phyloP scores from a whole-genome alignment of 2,113 vertebrate genomes.

The Urocolius indicus region DNA sequence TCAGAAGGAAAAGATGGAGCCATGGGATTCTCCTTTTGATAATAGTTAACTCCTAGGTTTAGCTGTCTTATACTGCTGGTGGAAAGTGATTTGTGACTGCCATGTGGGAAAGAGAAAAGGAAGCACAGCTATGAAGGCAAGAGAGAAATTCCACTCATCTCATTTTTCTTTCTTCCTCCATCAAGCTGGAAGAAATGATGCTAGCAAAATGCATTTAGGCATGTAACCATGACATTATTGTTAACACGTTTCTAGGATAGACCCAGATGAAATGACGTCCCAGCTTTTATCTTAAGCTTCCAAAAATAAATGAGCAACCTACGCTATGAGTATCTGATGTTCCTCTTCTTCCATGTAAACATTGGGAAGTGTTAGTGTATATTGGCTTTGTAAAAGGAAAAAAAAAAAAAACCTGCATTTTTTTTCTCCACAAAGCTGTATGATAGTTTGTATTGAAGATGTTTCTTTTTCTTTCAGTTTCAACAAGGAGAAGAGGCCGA shows the following conservation, averaged over 20 bases:
- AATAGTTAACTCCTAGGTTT: background rate
- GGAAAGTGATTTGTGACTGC: background rate
- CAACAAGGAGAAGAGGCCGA: conserved; percentile 23
- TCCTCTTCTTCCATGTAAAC: background rate
- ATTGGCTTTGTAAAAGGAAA: background rate
- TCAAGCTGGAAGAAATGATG: background rate
- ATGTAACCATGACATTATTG: background rate
- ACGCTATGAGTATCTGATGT: background rate
- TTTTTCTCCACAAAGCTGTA: background rate
- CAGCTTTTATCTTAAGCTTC: background rate
- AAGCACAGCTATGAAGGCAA: background rate
- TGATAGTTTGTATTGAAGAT: background rate
- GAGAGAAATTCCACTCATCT: background rate
- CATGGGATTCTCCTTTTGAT: background rate
- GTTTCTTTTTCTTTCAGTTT: conserved; percentile 34
- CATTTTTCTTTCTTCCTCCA: background rate
- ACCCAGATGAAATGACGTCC: background rate
- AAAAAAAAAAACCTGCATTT: background rate
- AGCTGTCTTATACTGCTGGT: background rate
- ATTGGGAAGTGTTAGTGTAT: background rate
- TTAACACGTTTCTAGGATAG: background rate
- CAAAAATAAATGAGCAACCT: background rate
- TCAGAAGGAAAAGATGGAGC: background rate
- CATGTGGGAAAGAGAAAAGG: background rate
- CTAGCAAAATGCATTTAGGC: background rate